phyloP scores from a whole-genome alignment of 2,888 invertebrate species.

The Rapana venosa region DNA sequence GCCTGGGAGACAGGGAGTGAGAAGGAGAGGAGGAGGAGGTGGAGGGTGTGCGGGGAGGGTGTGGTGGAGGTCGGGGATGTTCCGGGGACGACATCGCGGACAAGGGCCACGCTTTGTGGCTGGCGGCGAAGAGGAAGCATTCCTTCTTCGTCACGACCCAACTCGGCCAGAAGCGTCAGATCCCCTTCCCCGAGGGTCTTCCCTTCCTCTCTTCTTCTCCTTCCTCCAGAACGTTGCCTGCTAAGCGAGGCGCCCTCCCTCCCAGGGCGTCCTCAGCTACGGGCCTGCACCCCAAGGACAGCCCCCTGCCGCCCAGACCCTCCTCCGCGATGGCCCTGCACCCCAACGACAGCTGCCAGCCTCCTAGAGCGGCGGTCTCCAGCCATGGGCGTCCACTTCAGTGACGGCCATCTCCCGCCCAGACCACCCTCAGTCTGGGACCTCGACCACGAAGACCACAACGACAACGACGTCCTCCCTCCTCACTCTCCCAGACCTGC shows the following conservation, averaged over 20 bases:
- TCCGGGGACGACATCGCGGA: not conserved
- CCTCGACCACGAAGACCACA: too few species aligned
- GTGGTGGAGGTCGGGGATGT: not conserved
- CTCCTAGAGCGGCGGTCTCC: too few species aligned
- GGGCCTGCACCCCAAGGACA: not conserved
- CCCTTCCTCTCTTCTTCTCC: too few species aligned
- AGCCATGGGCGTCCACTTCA: too few species aligned
- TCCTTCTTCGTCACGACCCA: not conserved
- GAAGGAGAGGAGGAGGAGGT: not conserved
- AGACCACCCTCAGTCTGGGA: not conserved
- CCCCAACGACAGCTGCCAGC: too few species aligned
- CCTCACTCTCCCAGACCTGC: too few species aligned
- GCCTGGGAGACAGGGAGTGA: not conserved
- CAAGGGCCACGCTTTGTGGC: not conserved
- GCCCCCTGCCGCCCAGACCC: not conserved
- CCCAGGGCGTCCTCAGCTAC: slow-evolving; percentile 7
- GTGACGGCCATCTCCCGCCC: too few species aligned
- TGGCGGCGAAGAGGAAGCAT: slow-evolving; percentile 23
- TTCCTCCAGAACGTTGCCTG: too few species aligned
- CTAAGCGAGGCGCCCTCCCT: not conserved
- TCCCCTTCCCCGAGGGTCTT: too few species aligned
- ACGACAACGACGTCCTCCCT: too few species aligned
- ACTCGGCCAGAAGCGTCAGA: not conserved
- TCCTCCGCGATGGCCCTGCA: too few species aligned
- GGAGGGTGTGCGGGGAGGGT: not conserved